Evolutionary conservation across 2,113 vertebrate genomes (phyloP).

Genomic region (Cololabis saira): DNA sequence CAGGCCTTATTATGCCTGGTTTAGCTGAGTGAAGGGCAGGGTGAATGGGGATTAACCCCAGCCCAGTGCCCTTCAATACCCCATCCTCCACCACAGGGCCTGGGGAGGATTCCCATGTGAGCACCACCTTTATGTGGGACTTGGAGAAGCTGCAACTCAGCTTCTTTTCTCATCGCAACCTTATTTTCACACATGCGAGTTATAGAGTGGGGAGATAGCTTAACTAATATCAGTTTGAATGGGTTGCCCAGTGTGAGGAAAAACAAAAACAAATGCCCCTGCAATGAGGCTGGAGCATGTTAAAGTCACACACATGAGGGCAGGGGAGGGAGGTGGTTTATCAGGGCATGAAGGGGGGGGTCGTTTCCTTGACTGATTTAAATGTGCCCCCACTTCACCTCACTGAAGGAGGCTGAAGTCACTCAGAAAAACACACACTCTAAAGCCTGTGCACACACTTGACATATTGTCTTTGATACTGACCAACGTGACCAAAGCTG

Average conservation of each 20-base stretch:
- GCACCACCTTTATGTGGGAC: conserved; percentile 40
- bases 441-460: conserved; percentile 47
- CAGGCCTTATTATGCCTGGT: conserved; percentile 69
- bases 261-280: neutral
- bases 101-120: conserved; percentile 72
- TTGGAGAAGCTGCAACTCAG: conserved; percentile 9
- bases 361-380: conserved; percentile 74
- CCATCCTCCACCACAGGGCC: conserved; percentile 44
- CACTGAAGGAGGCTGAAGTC: conserved; percentile 66
- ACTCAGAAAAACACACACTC: conserved; percentile 70
- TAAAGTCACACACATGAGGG: conserved; percentile 12
- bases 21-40: conserved; percentile 70
- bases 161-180: conserved; percentile 13
- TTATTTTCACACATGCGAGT: conserved; percentile 18
- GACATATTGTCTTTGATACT: conserved; percentile 26
- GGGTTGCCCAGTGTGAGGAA: neutral
- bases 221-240: neutral
- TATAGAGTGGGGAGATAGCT: neutral
- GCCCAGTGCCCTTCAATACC: conserved; percentile 79
- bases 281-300: neutral
- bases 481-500: neutral
- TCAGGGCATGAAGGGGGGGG: conserved; percentile 20
- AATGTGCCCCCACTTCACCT: conserved; percentile 81
- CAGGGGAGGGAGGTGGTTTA: conserved; percentile 5
- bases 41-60: conserved; percentile 84